A percentile compares a stretch with the other conserved stretches of the same genome.
Conservation (phyloP, 1,140 invertebrate genomes). For the Carcinoscorpius rotundicauda region DNA sequence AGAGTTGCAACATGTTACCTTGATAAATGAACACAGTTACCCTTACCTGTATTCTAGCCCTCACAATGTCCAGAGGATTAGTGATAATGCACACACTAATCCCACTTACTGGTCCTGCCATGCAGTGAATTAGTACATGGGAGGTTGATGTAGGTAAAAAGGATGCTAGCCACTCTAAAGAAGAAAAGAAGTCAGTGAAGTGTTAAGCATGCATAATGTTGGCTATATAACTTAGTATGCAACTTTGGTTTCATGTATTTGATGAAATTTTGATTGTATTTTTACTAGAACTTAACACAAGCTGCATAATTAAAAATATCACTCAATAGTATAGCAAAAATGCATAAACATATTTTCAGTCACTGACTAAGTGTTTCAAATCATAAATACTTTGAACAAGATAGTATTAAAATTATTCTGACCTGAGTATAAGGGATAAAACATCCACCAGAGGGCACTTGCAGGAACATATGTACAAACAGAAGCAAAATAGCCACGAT, state of each 20-base stretch:
- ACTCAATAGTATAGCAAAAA: not conserved
- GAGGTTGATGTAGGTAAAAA: conserved; percentile 62
- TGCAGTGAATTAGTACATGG: conserved; percentile 71
- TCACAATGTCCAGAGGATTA: conserved; percentile 87
- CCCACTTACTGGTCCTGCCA: conserved; percentile 77
- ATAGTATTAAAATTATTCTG: conserved; percentile 23
- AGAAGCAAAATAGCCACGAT: conserved; percentile 83
- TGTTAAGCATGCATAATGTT: not conserved
- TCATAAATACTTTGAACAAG: too few species aligned
- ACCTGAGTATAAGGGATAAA: conserved; percentile 93
- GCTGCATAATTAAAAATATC: not conserved
- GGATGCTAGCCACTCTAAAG: conserved; percentile 60
- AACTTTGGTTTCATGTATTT: not conserved
- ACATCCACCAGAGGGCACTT: conserved; percentile 91
- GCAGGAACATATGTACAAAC: conserved; percentile 87
- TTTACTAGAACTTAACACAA: not conserved
- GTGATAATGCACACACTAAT: conserved; percentile 84
- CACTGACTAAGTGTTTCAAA: too few species aligned
- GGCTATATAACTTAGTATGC: not conserved
- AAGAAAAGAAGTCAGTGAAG: conserved; percentile 25
- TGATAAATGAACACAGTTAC: too few species aligned
- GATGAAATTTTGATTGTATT: not conserved
- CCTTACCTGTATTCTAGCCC: conserved; percentile 71
- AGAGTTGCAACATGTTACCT: too few species aligned
- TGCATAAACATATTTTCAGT: too few species aligned